Evolutionary conservation across 2,888 invertebrate genomes (phyloP).

Genomic region (Pheosia tremula): DNA sequence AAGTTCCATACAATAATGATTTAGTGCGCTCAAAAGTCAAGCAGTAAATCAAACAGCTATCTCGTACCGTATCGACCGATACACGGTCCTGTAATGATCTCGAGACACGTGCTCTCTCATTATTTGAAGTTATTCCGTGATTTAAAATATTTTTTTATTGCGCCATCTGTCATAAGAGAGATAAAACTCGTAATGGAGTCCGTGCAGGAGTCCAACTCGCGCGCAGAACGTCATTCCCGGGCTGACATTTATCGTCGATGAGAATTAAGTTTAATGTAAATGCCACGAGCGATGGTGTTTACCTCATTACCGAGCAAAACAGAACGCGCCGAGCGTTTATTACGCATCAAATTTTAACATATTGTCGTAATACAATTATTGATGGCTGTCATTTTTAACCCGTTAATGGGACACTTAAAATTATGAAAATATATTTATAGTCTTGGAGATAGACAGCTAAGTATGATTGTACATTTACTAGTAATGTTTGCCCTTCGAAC

Average conservation of each 20-base stretch:
- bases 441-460: neutral
- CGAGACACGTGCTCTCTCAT: slow-evolving; percentile 78
- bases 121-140: slow-evolving; percentile 71
- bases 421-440: slow-evolving; percentile 18
- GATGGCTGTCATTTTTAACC: slow-evolving; percentile 41
- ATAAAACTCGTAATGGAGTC: slow-evolving; percentile 73
- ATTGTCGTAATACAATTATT: slow-evolving; percentile 43
- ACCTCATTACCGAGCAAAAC: slow-evolving; percentile 64
- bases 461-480: neutral
- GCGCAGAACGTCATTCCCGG: slow-evolving; percentile 57
- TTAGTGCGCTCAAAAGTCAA: slow-evolving; percentile 78
- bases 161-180: slow-evolving; percentile 78
- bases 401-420: slow-evolving; percentile 28
- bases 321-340: slow-evolving; percentile 59
- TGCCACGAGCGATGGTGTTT: slow-evolving; percentile 57
- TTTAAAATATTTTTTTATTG: slow-evolving; percentile 82
- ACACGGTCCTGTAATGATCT: slow-evolving; percentile 63
- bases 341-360: slow-evolving; percentile 67
- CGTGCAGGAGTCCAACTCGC: slow-evolving; percentile 61
- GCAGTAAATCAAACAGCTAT: slow-evolving; percentile 79
- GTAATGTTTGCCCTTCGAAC: neutral
- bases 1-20: slow-evolving; percentile 80
- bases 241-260: slow-evolving; percentile 77
- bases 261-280: slow-evolving; percentile 69
- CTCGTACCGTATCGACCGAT: slow-evolving; percentile 62